Evolutionary conservation across 2,888 invertebrate genomes (phyloP), one percentile per base, ranked within the genome.

Genomic region (Eulithis testata): DNA sequence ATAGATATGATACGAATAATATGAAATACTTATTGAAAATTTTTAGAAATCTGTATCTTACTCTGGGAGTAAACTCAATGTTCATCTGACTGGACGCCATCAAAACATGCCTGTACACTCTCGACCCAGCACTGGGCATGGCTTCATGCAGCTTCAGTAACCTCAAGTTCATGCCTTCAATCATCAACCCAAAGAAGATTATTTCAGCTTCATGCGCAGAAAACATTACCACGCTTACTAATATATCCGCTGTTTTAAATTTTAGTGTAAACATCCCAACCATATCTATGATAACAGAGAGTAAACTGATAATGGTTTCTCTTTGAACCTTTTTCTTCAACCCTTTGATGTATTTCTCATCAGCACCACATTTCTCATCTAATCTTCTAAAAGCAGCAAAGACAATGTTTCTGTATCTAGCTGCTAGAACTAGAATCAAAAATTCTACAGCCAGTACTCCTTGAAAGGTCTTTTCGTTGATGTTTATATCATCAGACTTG

Each of bases 121-220:
- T 82, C 0, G 83, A 82, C 0, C 86, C 88, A 40, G 65, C 57
- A 51, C 65, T 72, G 0, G 80, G 74, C 8, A 71, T 65, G 3
- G 66, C 67, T 7, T 73, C 60, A 0, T 79, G 76, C 11, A 88
- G 68, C 45, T 75, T 75, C 0, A 66, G 47, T 31, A 91, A 67
- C 60, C 86, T 83, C 9, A 82, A 65, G 72, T 88, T 90, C 3
- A 89, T 77, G 2, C 76, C 76, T 44, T 83, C 79, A 36, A 89
- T 80, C 5, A 89, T 45, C 31, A 87, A 68, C 31, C 82, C 74
- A 27, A 81, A 76, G 9, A 88, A 82, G 0, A 79, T 67, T 50
- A 86, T 72, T 74, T 91, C 91, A 0, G 83, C 73, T 67, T 89
- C 88, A 60, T 86, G 85, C 27, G 84, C 85, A 2, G 84, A 77